Evolutionary conservation across 2,888 invertebrate species (phyloP).

Genomic region (Mechanitis messenoides): DNA sequence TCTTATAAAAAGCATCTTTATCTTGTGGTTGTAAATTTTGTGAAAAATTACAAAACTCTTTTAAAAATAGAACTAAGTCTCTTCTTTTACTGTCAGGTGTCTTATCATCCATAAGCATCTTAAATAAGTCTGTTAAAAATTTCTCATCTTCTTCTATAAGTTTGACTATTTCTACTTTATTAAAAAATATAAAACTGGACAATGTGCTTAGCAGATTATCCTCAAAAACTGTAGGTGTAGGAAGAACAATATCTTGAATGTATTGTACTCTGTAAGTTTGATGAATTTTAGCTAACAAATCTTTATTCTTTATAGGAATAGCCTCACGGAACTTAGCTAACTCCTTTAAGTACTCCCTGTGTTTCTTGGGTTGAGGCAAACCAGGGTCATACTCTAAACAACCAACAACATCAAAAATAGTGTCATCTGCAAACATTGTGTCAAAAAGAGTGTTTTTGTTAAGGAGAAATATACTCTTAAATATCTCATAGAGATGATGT

Average conservation of each 20-base stretch:
- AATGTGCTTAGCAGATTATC: conserved; percentile 98
- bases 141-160: conserved; percentile 98
- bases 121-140: conserved; percentile 96
- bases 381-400: conserved; percentile 98
- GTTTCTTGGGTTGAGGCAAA: conserved; percentile 89
- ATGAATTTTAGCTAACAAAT: conserved; percentile 98
- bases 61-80: conserved; percentile 97
- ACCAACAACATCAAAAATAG: conserved; percentile 98
- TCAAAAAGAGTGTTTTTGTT: conserved; percentile 98
- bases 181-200: conserved; percentile 99
- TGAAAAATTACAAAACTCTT: conserved; percentile 99
- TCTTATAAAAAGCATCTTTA: conserved; percentile 98
- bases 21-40: conserved; percentile 98
- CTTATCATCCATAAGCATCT: conserved; percentile 91
- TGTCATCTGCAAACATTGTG: conserved; percentile 97
- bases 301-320: conserved; percentile 95
- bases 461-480: conserved; percentile 98
- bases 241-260: conserved; percentile 98
- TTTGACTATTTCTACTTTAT: conserved; percentile 99
- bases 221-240: conserved; percentile 99
- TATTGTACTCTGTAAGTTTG: conserved; percentile 99
- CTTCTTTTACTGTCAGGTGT: conserved; percentile 90
- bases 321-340: conserved; percentile 94
- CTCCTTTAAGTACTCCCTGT: conserved; percentile 96
- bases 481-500: conserved; percentile 97